phyloP scores from a whole-genome alignment of 2,888 invertebrate genomes.

The Drosophila picticornis region DNA sequence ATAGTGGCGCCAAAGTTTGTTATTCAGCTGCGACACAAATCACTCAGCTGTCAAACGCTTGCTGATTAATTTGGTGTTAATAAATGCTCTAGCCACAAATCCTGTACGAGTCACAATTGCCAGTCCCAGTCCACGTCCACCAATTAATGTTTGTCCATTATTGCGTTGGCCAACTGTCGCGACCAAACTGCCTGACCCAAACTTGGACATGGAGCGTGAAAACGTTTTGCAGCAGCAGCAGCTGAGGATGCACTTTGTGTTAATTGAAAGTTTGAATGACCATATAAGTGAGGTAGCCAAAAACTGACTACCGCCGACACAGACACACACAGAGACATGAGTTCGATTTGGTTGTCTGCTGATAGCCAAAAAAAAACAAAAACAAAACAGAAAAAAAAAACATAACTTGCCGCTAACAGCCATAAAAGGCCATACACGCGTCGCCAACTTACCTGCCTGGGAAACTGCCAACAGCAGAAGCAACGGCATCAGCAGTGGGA shows the following conservation, averaged over 20 bases:
- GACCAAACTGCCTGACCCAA: slow-evolving; percentile 52
- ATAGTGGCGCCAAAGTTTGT: slow-evolving; percentile 65
- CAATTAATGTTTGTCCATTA: slow-evolving; percentile 63
- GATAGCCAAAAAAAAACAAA: slow-evolving; percentile 73
- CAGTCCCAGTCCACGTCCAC: slow-evolving; percentile 40
- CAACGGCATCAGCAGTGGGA: background rate
- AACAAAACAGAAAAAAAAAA: background rate
- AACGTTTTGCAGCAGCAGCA: slow-evolving; percentile 54
- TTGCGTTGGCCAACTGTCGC: slow-evolving; percentile 50
- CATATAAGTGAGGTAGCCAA: slow-evolving; percentile 73
- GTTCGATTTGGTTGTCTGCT: slow-evolving; percentile 76
- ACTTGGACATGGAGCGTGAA: slow-evolving; percentile 77
- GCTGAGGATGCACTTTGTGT: slow-evolving; percentile 76
- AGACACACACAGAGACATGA: slow-evolving; percentile 30
- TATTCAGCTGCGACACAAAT: slow-evolving; percentile 62
- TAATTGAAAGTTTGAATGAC: slow-evolving; percentile 76
- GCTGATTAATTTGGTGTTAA: slow-evolving; percentile 80
- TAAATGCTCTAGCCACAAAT: slow-evolving; percentile 61
- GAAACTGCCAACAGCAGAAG: slow-evolving; percentile 51
- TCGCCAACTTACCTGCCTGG: slow-evolving; percentile 61
- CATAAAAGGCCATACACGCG: slow-evolving; percentile 77
- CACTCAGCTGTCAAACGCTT: slow-evolving; percentile 77
- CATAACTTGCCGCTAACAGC: slow-evolving; percentile 37
- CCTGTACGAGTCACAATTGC: slow-evolving; percentile 26
- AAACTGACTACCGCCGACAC: slow-evolving; percentile 54